phyloP scores from a whole-genome alignment of 2,888 invertebrate species.

The Augochlorella aurata region DNA sequence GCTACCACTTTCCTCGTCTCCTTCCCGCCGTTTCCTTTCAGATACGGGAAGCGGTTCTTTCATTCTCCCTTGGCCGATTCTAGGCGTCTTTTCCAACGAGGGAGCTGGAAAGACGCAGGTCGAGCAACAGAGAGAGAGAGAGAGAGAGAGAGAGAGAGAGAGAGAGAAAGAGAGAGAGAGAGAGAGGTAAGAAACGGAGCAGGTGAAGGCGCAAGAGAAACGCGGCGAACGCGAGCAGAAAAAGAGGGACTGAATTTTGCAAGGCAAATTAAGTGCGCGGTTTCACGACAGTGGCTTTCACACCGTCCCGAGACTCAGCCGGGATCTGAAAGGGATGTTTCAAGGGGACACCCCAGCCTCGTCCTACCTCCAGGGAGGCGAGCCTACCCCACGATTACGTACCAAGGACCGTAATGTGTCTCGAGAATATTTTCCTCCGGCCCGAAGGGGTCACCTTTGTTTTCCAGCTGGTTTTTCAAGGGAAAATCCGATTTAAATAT shows the following conservation, averaged over 20 bases:
- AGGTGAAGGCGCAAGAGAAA: constrained; percentile 14
- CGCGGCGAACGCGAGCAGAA: constrained; percentile 38
- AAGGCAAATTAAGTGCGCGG: constrained; percentile 82
- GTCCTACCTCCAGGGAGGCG: constrained; percentile 38
- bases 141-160: not conserved
- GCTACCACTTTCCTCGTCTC: constrained; percentile 57
- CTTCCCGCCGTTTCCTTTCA: constrained; percentile 48
- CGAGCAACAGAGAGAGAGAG: not conserved
- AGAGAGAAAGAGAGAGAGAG: not conserved
- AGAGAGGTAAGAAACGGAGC: constrained; percentile 9
- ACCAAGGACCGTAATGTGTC: constrained; percentile 55
- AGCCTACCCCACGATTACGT: constrained; percentile 55
- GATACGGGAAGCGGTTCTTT: constrained; percentile 55
- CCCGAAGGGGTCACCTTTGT: constrained; percentile 22
- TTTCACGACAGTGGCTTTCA: constrained; percentile 79
- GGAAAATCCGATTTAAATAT: constrained; percentile 53
- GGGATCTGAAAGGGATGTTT: constrained; percentile 73
- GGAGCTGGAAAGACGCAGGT: too few species aligned
- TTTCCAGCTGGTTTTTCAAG: constrained; percentile 12
- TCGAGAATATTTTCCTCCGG: constrained; percentile 43
- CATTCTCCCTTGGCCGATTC: constrained; percentile 41
- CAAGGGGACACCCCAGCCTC: constrained; percentile 66
- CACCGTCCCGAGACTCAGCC: constrained; percentile 60
- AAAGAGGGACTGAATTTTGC: constrained; percentile 78
- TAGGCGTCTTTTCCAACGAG: constrained; percentile 6